Conservation (phyloP, 2,888 invertebrate species). For the Himalopsyche japonica region DNA sequence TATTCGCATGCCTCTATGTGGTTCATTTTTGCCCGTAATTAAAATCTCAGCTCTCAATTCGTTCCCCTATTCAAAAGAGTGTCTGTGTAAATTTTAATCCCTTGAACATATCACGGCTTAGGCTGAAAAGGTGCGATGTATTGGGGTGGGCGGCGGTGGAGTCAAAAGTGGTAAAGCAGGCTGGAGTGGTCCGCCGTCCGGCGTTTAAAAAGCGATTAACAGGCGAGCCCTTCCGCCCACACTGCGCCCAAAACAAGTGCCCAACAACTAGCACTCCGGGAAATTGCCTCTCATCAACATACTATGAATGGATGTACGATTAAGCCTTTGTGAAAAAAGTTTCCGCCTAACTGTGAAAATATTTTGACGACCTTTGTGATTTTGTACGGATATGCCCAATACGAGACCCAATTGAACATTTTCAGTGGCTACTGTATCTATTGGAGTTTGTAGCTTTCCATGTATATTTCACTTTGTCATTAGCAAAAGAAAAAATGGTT, state of each 20-base stretch:
- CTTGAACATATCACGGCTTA: not conserved
- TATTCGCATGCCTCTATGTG: no score
- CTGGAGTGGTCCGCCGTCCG: not conserved
- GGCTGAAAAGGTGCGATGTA: not conserved
- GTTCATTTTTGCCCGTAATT: not conserved
- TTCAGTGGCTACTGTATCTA: no score
- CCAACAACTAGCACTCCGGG: not conserved
- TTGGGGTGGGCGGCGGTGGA: not conserved
- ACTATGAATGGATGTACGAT: not conserved
- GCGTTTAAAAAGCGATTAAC: constrained; percentile 23
- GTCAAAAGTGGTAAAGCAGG: not conserved
- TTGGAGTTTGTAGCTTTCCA: no score
- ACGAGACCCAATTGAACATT: no score
- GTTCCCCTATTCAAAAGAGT: not conserved
- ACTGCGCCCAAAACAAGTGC: not conserved
- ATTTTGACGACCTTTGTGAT: no score
- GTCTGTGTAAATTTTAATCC: not conserved
- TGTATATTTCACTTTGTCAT: no score
- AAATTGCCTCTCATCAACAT: not conserved
- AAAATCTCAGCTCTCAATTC: not conserved
- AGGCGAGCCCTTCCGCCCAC: not conserved
- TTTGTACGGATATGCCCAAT: no score
- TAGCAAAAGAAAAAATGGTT: no score
- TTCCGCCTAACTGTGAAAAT: no score
- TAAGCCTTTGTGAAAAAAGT: not conserved